Evolutionary conservation across 2,888 invertebrate genomes (phyloP), one percentile per base, ranked within the genome.

Genomic region (Aphodius sticticus): DNA sequence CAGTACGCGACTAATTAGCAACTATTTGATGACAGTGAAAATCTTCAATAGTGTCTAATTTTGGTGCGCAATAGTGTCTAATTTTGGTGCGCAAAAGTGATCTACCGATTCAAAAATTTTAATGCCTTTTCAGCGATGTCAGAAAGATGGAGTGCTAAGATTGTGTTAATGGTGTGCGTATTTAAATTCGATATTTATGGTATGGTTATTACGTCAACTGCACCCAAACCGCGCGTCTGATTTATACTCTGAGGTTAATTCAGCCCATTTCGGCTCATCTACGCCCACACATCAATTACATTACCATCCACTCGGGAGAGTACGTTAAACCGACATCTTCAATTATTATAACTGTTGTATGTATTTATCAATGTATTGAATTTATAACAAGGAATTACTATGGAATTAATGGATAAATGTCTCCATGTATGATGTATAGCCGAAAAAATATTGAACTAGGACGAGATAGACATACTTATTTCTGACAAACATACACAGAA

Each of bases 141-240:
- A 53, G 53, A 53, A 53, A 53, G 7, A 53, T 12, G 53, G 53
- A 53, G 53, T 53, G 12, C 53, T 9, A 53, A 53, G 53, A 53
- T 53, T 53, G 53, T 53, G 7, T 53, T 7, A 53, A 53, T 53
- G 12, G 53, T 12, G 53, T 53, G 53, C 53, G 53, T 53, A 53
- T 53, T 53, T 53, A 53, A 53, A 53, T 53, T 53, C 53, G 53
- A 53, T 53, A 53, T 53, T 53, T 53, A 53, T 53, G 53, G 53
- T 53, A 53, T 5, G 53, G 53, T 53, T 53, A 53, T 53, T 53
- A 53, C 53, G 53, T 53, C 53, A 53, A 53, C 53, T 53, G 53
- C 53, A 53, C 53, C 53, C 53, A 53, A 53, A 53, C 53, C 9
- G 53, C 9, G 53, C 53, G 53, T 12, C 53, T 53, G 53, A 53